Conservation (phyloP, 2,888 invertebrate species). For the Orthosia gothica region DNA sequence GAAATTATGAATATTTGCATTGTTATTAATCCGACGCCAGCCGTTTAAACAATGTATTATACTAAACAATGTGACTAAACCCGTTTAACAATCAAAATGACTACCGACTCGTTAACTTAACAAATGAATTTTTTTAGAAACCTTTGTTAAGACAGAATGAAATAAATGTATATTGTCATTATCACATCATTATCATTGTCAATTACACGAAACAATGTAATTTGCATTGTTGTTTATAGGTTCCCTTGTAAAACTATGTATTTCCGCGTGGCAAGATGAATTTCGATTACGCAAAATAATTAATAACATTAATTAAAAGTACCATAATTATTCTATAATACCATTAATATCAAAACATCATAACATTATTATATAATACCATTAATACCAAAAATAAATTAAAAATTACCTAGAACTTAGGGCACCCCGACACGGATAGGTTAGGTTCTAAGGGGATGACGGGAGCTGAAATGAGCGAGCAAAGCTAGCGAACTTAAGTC, state of each 20-base stretch:
- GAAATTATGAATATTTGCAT: constrained; percentile 82
- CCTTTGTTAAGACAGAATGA: neutral
- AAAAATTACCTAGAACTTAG: too few species aligned
- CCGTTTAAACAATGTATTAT: constrained; percentile 58
- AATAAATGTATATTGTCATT: neutral
- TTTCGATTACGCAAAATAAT: too few species aligned
- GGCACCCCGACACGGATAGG: too few species aligned
- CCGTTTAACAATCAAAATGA: constrained; percentile 17
- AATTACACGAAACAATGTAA: neutral
- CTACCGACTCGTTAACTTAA: neutral
- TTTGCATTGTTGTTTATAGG: neutral
- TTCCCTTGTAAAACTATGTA: neutral
- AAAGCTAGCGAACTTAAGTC: too few species aligned
- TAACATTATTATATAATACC: too few species aligned
- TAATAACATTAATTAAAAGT: too few species aligned
- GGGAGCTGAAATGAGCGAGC: too few species aligned
- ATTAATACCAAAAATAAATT: too few species aligned
- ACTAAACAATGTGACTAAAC: constrained; percentile 7
- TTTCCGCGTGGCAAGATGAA: neutral
- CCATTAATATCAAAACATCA: too few species aligned
- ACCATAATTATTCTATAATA: too few species aligned
- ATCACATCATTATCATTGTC: neutral
- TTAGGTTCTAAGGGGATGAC: too few species aligned
- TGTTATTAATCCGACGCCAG: constrained; percentile 71
- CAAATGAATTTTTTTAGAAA: constrained; percentile 8